Conservation (phyloP, 2,113 vertebrate genomes). For the Percina caprodes region DNA sequence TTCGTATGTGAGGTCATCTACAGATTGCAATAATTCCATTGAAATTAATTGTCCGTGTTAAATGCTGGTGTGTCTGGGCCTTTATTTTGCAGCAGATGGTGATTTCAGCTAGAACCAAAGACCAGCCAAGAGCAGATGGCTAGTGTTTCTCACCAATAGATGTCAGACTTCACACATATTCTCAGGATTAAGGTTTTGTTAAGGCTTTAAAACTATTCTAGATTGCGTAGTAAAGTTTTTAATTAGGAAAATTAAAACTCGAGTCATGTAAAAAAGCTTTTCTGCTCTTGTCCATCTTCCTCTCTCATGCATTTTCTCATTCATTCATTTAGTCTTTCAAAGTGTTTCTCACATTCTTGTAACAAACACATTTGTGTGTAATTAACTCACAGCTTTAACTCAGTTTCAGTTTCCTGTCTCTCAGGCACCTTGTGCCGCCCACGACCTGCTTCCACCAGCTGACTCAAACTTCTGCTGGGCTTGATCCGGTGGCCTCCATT, state of each 20-base stretch:
- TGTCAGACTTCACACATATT: slow-evolving; percentile 22
- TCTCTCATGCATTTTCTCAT: background rate
- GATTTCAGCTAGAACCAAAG: slow-evolving; percentile 6
- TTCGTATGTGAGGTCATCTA: background rate
- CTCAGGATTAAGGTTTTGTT: slow-evolving; percentile 3
- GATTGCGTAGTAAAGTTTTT: background rate
- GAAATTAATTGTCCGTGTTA: background rate
- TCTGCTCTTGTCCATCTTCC: background rate
- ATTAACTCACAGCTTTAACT: background rate
- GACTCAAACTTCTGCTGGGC: slow-evolving; percentile 28
- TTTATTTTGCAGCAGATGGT: slow-evolving; percentile 33
- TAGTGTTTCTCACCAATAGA: background rate
- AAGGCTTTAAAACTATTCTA: background rate
- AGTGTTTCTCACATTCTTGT: background rate
- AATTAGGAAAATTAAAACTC: background rate
- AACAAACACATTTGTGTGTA: background rate
- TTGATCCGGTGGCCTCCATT: slow-evolving; percentile 22
- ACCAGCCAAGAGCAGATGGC: slow-evolving; percentile 27
- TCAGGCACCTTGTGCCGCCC: background rate
- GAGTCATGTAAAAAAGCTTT: background rate
- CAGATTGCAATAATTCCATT: background rate
- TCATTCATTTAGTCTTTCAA: background rate
- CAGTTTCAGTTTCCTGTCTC: background rate
- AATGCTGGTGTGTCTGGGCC: background rate
- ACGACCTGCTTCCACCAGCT: slow-evolving; percentile 18